Evolutionary conservation across 1,140 invertebrate genomes (phyloP), one percentile per base, ranked within the genome.

Genomic region (Dermatophagoides farinae): DNA sequence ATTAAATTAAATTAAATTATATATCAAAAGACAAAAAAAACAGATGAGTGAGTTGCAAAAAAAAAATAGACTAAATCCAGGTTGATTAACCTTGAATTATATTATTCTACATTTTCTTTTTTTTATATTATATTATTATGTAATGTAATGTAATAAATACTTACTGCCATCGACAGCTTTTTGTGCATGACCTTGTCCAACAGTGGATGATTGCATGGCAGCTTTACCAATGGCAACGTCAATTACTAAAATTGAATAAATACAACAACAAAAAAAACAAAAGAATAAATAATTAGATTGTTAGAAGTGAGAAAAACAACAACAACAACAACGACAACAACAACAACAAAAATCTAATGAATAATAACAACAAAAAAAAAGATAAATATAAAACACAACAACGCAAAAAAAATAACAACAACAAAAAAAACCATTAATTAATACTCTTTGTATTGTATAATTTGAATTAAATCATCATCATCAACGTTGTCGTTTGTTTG

Each of bases 211-310:
- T 72, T 93, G 89, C 88, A 92, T 92, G 0, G 89, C 87, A 0
- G 89, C 88, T 72, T 93, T 93, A 11, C 89, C 89, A 22, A 86
- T 87, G 1, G 88, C 89, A 44, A 93, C 88, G 71, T 93, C 92
- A n/a, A 92, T 68, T 52, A 93, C 89, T 92, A 16, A 12, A 31
- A 31, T 52, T 31, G 50, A 22, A 52, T 4, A 52, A 51, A 31
- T 54, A 22, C 20, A 55, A 23, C 14, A 40, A 55, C 39, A 55
- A 44, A 47, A 43, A 55, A 23, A 55, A 20, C 23, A 53, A 53
- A 53, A 53, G n/a, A 38, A 53, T 1, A 22, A 20, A 47, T 18
- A 8, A 47, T 18, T 47, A 18, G 22, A 44, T 23, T 1, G 46
- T 18, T 47, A 23, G n/a, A 4, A 1, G n/a, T 23, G 8, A 4